Evolutionary conservation across 2,113 vertebrate species (phyloP), one percentile per base, ranked within the genome.

Genomic region (Oryzias woworae): DNA sequence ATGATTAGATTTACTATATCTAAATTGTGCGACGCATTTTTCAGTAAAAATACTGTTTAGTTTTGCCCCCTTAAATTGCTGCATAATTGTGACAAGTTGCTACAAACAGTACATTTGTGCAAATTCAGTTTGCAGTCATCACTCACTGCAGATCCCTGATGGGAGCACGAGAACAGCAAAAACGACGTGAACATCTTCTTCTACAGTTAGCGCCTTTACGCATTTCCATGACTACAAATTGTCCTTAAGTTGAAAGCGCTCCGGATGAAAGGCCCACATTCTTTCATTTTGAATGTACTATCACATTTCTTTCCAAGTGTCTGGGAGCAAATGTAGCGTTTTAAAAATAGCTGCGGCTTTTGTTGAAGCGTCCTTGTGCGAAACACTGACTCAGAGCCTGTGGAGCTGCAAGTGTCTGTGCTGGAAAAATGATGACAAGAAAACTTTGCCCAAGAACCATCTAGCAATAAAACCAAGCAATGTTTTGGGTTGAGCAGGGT

Each of bases 321-420:
- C 64, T 57, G 7, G 1, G 15, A 66, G 14, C 66, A 69, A 78
- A 64, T 64, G 51, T 53, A 5, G 5, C 6, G 2, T 2, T 12
- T 74, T 50, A 74, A 49, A 80, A 85, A 82, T 82, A 83, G 73
- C 68, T 41, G 0, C 43, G 2, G n/a, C 69, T 75, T 81, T 81
- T 85, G 73, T 83, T 15, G 14, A 48, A 53, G 42, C 3, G 20
- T 75, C 68, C 70, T 68, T 73, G 69, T 54, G 64, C 3, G 4
- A 71, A 47, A 12, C 45, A 31, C 7, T 28, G 62, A 16, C 55
- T 63, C 22, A 14, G 41, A 16, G 42, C 23, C 53, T 44, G 36
- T 20, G 23, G 4, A 41, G 26, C 28, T 57, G 48, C 17, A 10
- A 73, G 16, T 53, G 43, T 6, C 20, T n/a, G 20, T 10, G 69